Evolutionary conservation across 2,888 invertebrate genomes (phyloP), one percentile per base, ranked within the genome.

Genomic region (Plutella xylostella): DNA sequence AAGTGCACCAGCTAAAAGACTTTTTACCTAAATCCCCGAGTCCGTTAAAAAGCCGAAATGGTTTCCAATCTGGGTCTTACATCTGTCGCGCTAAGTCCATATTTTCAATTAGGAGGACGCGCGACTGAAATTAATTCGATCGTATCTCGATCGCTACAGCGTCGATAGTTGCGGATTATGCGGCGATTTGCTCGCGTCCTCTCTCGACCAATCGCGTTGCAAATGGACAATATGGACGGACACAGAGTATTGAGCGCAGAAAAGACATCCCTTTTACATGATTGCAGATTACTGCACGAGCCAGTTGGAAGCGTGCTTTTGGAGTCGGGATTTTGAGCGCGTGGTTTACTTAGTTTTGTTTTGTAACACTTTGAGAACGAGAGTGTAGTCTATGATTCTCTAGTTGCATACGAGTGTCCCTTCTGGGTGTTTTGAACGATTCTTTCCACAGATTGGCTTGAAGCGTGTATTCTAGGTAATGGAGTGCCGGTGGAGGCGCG

Each of bases 131-230:
- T 80, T 79, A 77, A 78, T 78, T 74, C 71, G 62, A 59, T 58
- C 67, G 70, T 74, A 75, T 76, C 72, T 61, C 68, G 71, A 75
- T 76, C 67, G 66, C 14, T 33, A 3, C n/a, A 58, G 61, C 65
- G 65, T 70, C 70, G 71, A 66, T 68, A 72, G 72, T 68, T 70
- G 68, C 58, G 71, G 76, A 80, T 82, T 80, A 79, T 63, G 54
- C 63, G 68, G 57, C 77, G 72, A 80, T 82, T 78, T 74, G 78
- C 73, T 68, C 60, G 12, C n/a, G 58, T 63, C 58, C 57, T 58
- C 51, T 59, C 57, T 49, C 56, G 59, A 63, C 64, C 69, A 72
- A 71, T 76, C 71, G 62, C 64, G 61, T 73, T 69, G 71, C 71
- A 22, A 11, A 21, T 14, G n/a, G 19, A 21, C 2, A 6, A 37